Base-by-base conservation (phyloP, 2,797 vertebrate genomes). In the Gobionotothen gibberifrons region DNA sequence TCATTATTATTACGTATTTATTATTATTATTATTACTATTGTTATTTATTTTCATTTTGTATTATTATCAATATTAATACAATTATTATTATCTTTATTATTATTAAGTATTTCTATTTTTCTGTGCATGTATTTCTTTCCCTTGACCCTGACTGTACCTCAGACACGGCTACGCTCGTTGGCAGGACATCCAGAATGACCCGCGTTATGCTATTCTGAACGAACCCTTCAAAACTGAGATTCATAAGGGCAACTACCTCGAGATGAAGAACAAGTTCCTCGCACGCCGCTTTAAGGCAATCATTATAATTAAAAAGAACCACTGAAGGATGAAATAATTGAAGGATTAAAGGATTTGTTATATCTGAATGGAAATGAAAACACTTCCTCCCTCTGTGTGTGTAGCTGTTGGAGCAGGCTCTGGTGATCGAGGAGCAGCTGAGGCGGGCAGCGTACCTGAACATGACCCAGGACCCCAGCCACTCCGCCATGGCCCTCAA, bases 261-360 rank as follows among this genome's bases (percentile, higher is more conserved):
- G 98, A 99, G 93, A 99, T 99, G 97, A 99, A 99, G 91, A 99
- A 99, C 93, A 99, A 99, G 90, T 99, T 99, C 91, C 94, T 99
- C 68, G 98, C 97, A 16, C 95, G 97, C 7, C 95, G 98, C 66
- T 99, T 99, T 90, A 99, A 99, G 96, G 98, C 82, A 82, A 81
- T 42, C 44, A 77, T 46, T 65, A 16, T 53, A 32, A 61, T 57
- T 52, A 69, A 58, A 74, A 63, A 26, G 16, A 54, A 69, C 56
- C 1, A 32, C 22, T 29, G 15, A 22, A 36, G 17, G 46, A 49
- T 76, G 60, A 63, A 74, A 67, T 67, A 46, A 42, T 63, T 85
- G 11, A 74, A 43, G 59, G 66, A 79, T 77, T 74, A 74, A 63
- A 58, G 36, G 71, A 72, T 78, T 79, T 69, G 40, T 69, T 43